Base-by-base conservation (phyloP, 2,113 vertebrate genomes). In the Neogale vison region DNA sequence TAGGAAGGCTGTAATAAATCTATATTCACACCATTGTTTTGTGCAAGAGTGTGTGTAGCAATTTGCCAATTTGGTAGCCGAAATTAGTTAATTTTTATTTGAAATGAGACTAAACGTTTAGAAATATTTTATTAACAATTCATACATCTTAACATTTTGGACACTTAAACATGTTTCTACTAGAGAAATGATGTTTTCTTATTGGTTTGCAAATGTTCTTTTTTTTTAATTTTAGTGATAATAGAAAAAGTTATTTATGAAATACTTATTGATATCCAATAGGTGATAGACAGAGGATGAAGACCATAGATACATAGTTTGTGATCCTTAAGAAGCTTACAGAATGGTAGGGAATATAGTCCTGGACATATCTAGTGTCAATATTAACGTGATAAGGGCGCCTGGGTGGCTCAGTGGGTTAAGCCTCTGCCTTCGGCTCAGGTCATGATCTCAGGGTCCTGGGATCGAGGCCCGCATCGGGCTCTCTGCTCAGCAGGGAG, bases 101-200 rank as follows among this genome's bases (percentile, higher is more conserved):
- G 20, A 94, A 87, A 7, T 57, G 15, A 89, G 26, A 86, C 14
- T 71, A 59, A 81, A 47, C 0, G 26, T 86, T 88, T 20, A 57
- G 36, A 86, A 96, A 76, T 77, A 50, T 50, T 59, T 86, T 83
- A 80, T 88, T 90, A 79, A 69, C 50, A 81, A 61, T 55, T 87
- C 52, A 93, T 20, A 13, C 15, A 4, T 90, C 45, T 79, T n/a
- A 76, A 74, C 12, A 85, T 11, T 42, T 15, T 82, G 42, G 42
- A 65, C 1, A 42, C 69, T 79, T 57, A 65, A 95, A 79, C 36
- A 26, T 71, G 80, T 80, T 90, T 89, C 61, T 59, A 31, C 17
- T 47, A 63, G 36, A 92, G 12, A 72, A 29, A 11, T 15, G 10
- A 23, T 79, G 3, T 36, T 63, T 72, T 86, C 14, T 76, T 52